These are phyloP conservation scores for Mizuhopecten yessoensis DNA, from an alignment of 1,140 invertebrate species.

Conservation along the genomic window DNA sequence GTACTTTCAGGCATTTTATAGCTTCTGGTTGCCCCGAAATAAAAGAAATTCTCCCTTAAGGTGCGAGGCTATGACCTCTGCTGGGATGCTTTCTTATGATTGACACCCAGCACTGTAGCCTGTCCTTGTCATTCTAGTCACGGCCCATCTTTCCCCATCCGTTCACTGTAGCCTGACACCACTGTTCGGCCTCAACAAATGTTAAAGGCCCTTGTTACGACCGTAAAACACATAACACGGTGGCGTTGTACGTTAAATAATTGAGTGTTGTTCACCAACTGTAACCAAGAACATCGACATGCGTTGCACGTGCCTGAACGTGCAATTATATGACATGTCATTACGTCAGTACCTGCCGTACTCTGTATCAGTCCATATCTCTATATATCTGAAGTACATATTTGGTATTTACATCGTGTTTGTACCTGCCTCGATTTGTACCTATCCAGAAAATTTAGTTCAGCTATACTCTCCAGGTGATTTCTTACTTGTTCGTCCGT, in stretches of 20 bases:
- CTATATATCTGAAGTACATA: background rate
- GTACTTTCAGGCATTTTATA: constrained; percentile 12
- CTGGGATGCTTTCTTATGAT: background rate
- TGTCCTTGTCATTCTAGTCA: background rate
- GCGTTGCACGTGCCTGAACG: background rate
- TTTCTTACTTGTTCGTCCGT: too few relatives aligned
- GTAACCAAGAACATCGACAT: background rate
- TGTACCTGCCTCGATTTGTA: too few relatives aligned
- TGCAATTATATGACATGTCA: background rate
- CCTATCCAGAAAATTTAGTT: too few relatives aligned
- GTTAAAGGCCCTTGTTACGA: background rate
- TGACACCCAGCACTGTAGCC: background rate
- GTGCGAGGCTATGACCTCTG: constrained; percentile 13
- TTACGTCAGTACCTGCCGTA: background rate
- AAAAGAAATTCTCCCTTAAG: background rate
- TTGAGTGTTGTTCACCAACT: background rate
- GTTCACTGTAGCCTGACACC: background rate
- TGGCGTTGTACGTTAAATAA: constrained; percentile 16
- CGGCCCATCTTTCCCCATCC: background rate
- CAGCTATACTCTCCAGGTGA: too few relatives aligned
- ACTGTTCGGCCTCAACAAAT: background rate
- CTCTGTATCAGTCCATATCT: background rate
- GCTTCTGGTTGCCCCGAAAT: constrained; percentile 18
- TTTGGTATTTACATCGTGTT: background rate
- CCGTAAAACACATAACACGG: background rate